phyloP scores from a whole-genome alignment of 2,113 vertebrate species.

The Dasypus novemcinctus region DNA sequence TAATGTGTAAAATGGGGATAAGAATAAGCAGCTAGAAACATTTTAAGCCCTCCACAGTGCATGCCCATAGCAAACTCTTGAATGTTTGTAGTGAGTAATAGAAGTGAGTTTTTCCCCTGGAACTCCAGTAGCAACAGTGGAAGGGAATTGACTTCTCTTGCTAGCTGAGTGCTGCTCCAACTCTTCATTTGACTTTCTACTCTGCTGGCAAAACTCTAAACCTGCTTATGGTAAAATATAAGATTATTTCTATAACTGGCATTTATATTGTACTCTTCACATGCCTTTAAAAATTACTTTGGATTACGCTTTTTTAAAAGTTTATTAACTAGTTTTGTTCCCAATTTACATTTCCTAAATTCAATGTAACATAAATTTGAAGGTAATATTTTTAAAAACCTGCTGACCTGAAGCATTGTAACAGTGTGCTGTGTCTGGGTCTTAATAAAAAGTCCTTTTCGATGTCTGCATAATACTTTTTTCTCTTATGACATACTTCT shows the following conservation, averaged over 20 bases:
- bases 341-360: not conserved
- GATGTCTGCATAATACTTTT: not conserved
- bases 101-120: not conserved
- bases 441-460: not conserved
- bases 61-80: not conserved
- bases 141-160: not conserved
- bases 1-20: not conserved
- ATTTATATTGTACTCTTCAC: not conserved
- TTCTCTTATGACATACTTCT: not conserved
- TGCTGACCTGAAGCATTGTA: not conserved
- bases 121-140: not conserved
- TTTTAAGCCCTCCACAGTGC: not conserved
- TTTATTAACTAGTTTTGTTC: conserved; percentile 7
- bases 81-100: not conserved
- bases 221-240: not conserved
- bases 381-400: not conserved
- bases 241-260: not conserved
- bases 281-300: not conserved
- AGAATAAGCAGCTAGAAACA: not conserved
- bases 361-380: conserved; percentile 14
- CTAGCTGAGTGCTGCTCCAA: too few species aligned
- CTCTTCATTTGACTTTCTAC: not conserved
- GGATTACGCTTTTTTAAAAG: conserved; percentile 1
- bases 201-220: not conserved
- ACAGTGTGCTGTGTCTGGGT: not conserved